These are phyloP conservation scores for Zingel zingel DNA, from an alignment of 2,113 vertebrate genomes.

Conservation along the genomic window DNA sequence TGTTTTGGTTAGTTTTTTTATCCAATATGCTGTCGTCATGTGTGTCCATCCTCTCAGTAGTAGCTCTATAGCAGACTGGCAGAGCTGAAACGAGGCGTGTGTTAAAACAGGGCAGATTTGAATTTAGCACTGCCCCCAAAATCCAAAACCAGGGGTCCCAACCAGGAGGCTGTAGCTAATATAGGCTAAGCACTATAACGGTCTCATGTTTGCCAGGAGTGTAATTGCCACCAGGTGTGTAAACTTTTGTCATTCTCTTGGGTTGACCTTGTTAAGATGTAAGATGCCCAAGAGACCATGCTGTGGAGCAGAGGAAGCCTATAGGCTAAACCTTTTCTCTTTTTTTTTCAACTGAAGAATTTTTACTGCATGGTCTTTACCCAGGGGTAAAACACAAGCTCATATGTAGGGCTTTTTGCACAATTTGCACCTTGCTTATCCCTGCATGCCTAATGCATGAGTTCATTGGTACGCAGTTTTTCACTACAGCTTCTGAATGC, in stretches of 20 bases:
- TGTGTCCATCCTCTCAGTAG: not conserved
- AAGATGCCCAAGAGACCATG: slow-evolving; percentile 41
- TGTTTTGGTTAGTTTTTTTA: not conserved
- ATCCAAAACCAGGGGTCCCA: slow-evolving; percentile 48
- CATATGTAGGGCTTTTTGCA: not conserved
- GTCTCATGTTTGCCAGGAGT: not conserved
- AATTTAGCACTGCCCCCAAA: slow-evolving; percentile 75
- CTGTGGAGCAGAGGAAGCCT: not conserved
- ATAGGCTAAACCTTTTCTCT: not conserved
- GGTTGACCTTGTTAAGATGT: slow-evolving; percentile 39
- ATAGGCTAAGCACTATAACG: not conserved
- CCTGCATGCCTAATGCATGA: not conserved
- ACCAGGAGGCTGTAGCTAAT: slow-evolving; percentile 7
- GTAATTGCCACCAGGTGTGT: slow-evolving; percentile 72
- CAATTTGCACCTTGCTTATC: slow-evolving; percentile 1
- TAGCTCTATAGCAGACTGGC: not conserved
- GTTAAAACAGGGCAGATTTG: slow-evolving; percentile 52
- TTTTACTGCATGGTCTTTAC: slow-evolving; percentile 7
- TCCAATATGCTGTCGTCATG: not conserved
- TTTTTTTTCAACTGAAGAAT: slow-evolving; percentile 10
- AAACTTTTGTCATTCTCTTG: slow-evolving; percentile 51
- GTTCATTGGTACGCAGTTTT: not conserved
- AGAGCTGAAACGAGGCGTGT: slow-evolving; percentile 58
- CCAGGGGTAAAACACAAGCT: not conserved
- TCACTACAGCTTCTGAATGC: not conserved